Conservation (phyloP, 1,140 invertebrate species). For the Atta texana region DNA sequence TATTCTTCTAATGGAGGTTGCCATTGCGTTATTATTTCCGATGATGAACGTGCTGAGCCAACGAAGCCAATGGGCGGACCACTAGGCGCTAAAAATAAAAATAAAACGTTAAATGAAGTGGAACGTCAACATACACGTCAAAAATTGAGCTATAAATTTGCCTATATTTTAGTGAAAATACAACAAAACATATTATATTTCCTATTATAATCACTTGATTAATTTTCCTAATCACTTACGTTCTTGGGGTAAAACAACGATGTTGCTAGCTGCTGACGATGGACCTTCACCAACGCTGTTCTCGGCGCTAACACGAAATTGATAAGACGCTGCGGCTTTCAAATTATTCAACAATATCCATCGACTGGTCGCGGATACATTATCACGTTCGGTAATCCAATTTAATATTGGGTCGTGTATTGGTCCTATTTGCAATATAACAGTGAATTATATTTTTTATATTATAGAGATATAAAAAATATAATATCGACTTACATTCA, state of each 20-base stretch:
- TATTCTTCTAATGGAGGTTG: conserved; percentile 97
- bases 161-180: background rate
- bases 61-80: conserved; percentile 96
- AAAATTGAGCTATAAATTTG: background rate
- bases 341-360: conserved; percentile 94
- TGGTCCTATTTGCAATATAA: conserved; percentile 88
- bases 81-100: conserved; percentile 90
- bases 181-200: background rate
- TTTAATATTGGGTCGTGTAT: conserved; percentile 93
- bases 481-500: background rate
- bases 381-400: conserved; percentile 95
- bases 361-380: conserved; percentile 92
- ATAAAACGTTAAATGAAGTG: conserved; percentile 8
- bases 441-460: background rate
- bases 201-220: background rate
- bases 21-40: conserved; percentile 99
- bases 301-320: conserved; percentile 97
- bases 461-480: background rate
- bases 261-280: conserved; percentile 94
- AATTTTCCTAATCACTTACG: conserved; percentile 88
- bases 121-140: background rate
- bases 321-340: conserved; percentile 97
- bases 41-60: conserved; percentile 95
- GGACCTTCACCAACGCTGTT: conserved; percentile 98
- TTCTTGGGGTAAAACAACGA: conserved; percentile 96